Conservation (phyloP, 1,140 invertebrate species). For the Ceratina japonica region DNA sequence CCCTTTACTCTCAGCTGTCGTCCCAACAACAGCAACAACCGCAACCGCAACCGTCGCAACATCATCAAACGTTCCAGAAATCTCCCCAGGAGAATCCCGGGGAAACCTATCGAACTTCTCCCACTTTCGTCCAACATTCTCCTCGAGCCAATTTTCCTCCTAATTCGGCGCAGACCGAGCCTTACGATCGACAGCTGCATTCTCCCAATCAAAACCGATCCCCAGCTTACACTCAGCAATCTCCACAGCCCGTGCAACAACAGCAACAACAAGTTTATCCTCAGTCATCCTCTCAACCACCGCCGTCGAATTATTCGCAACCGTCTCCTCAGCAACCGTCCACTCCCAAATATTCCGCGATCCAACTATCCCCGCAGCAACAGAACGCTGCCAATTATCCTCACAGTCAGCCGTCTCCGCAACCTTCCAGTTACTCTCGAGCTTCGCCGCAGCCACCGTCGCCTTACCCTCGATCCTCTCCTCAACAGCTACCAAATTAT, state of each 20-base stretch:
- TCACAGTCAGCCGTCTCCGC: constrained; percentile 60
- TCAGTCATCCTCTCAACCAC: constrained; percentile 64
- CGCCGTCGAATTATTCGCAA: constrained; percentile 67
- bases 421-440: constrained; percentile 57
- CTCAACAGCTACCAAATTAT: constrained; percentile 60
- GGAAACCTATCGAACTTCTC: constrained; percentile 60
- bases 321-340: constrained; percentile 64
- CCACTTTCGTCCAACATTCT: constrained; percentile 62
- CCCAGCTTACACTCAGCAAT: constrained; percentile 71
- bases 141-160: constrained; percentile 59
- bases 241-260: constrained; percentile 67
- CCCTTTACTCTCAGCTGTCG: constrained; percentile 66
- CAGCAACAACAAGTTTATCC: constrained; percentile 61
- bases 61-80: constrained; percentile 69
- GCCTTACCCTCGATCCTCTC: constrained; percentile 71
- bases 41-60: constrained; percentile 56
- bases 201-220: constrained; percentile 54
- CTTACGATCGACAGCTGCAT: constrained; percentile 43
- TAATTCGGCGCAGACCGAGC: constrained; percentile 52
- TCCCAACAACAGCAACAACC: constrained; percentile 63
- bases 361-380: constrained; percentile 66
- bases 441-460: constrained; percentile 69
- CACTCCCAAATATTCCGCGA: constrained; percentile 66
- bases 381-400: constrained; percentile 63
- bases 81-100: constrained; percentile 61